phyloP scores from a whole-genome alignment of 2,113 vertebrate genomes.

The Nycticebus coucang region DNA sequence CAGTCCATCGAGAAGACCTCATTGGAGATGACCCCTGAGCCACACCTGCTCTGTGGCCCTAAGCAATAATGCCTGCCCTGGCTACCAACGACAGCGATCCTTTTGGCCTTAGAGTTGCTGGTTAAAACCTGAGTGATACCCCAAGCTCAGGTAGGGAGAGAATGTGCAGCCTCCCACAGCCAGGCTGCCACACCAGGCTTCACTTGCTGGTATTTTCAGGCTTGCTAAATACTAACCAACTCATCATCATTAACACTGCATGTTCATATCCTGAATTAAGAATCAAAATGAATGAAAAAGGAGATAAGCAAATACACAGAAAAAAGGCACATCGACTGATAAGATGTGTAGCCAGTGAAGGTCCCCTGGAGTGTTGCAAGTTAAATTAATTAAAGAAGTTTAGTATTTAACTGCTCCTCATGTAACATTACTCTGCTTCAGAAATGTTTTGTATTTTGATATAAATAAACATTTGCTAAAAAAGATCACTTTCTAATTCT shows the following conservation, averaged over 20 bases:
- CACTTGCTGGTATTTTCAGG: constrained; percentile 85
- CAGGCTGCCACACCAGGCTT: constrained; percentile 75
- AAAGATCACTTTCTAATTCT: constrained; percentile 69
- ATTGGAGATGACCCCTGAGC: constrained; percentile 38
- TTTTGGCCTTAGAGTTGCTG: constrained; percentile 80
- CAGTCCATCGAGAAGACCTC: not conserved
- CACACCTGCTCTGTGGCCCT: constrained; percentile 73
- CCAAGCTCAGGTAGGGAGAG: constrained; percentile 49
- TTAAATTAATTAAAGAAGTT: constrained; percentile 75
- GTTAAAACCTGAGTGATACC: constrained; percentile 51
- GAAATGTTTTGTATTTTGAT: constrained; percentile 92
- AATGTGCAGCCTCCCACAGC: constrained; percentile 71
- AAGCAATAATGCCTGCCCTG: constrained; percentile 85
- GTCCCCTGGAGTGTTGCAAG: constrained; percentile 80
- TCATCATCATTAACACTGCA: constrained; percentile 84
- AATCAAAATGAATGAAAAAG: constrained; percentile 12
- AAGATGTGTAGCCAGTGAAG: constrained; percentile 75
- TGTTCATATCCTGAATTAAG: constrained; percentile 78
- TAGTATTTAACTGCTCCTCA: constrained; percentile 85
- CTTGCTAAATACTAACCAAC: constrained; percentile 81
- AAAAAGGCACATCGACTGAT: not conserved
- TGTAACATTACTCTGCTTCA: constrained; percentile 89
- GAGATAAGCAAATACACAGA: not conserved
- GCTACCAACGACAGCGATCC: constrained; percentile 72
- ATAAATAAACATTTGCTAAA: constrained; percentile 90